phyloP scores from a whole-genome alignment of 2,888 invertebrate species.

The Orthosia cruda region DNA sequence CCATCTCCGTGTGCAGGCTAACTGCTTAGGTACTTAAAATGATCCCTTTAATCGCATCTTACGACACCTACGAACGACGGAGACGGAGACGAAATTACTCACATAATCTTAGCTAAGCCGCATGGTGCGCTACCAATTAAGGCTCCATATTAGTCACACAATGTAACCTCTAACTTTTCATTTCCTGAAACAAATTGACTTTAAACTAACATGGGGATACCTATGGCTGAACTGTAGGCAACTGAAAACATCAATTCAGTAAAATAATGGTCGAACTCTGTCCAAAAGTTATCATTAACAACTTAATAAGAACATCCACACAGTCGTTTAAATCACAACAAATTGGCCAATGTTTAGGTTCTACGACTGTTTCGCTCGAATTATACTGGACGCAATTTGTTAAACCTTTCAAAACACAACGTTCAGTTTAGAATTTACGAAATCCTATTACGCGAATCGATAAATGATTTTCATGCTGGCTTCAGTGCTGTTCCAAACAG shows the following conservation, averaged over 20 bases:
- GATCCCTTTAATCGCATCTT: slow-evolving; percentile 35
- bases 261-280: slow-evolving; percentile 27
- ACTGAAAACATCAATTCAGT: slow-evolving; percentile 30
- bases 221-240: background rate
- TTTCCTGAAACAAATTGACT: background rate
- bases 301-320: slow-evolving; percentile 52
- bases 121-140: slow-evolving; percentile 31
- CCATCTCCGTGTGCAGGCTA: background rate
- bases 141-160: background rate
- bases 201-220: background rate
- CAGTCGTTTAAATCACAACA: slow-evolving; percentile 49
- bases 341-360: slow-evolving; percentile 57
- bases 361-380: slow-evolving; percentile 58
- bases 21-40: slow-evolving; percentile 16
- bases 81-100: slow-evolving; percentile 34
- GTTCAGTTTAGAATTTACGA: slow-evolving; percentile 61
- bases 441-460: slow-evolving; percentile 64
- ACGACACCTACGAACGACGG: background rate
- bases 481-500: slow-evolving; percentile 31
- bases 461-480: slow-evolving; percentile 53
- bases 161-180: slow-evolving; percentile 3
- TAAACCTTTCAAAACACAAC: slow-evolving; percentile 60
- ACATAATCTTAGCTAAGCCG: slow-evolving; percentile 39
- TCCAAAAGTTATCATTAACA: slow-evolving; percentile 44
- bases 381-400: slow-evolving; percentile 56